Percentiles rank a stretch among this genome's conserved stretches.
These are phyloP conservation scores for Cuculus canorus DNA, from an alignment of 2,797 vertebrate species.

Conservation along the genomic window DNA sequence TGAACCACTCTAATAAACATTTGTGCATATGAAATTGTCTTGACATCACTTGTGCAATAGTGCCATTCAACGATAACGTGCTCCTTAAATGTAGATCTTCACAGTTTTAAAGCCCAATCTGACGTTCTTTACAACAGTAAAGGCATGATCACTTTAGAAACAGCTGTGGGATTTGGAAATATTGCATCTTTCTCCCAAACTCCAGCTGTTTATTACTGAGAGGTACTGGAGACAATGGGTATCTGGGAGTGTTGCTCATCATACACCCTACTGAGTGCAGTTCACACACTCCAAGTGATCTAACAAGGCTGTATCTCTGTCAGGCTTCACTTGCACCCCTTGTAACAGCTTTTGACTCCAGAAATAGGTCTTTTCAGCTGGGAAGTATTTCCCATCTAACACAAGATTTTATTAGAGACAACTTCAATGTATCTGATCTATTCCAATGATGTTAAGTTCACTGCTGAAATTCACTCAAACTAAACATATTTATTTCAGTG, in stretches of 20 bases:
- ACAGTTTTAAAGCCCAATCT: neutral
- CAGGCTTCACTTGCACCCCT: neutral
- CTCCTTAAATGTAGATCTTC: neutral
- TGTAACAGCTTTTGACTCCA: neutral
- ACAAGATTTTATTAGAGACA: neutral
- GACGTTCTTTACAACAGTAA: neutral
- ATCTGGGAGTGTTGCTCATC: neutral
- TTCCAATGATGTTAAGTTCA: neutral
- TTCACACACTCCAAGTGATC: neutral
- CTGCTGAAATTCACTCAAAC: neutral
- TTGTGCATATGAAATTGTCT: neutral
- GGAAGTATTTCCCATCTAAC: neutral
- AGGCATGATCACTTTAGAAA: neutral
- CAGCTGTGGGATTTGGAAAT: neutral
- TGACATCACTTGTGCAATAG: neutral
- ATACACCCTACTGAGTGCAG: neutral
- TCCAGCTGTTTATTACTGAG: neutral
- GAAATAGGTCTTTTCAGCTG: neutral
- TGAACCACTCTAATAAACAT: neutral
- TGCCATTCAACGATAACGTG: neutral
- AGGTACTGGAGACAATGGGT: neutral
- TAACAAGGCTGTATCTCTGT: neutral
- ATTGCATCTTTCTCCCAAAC: neutral
- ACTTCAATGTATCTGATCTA: neutral
- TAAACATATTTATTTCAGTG: neutral